Base-by-base conservation (phyloP, 2,113 vertebrate genomes). In the Pollimyrus isidori region DNA sequence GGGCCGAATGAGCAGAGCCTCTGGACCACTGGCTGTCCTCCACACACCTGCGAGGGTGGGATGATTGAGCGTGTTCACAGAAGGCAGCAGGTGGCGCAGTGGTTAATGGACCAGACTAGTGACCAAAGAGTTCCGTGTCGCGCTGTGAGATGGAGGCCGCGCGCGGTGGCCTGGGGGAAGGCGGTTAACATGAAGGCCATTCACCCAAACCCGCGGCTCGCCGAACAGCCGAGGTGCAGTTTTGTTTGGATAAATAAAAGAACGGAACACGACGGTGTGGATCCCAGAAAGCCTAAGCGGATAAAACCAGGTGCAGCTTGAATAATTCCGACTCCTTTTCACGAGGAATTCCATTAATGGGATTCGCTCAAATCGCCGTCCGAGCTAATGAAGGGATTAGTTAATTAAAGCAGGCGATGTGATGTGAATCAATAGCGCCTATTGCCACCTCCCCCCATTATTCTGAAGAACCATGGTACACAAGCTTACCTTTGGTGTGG, bases 41-140 rank as follows among this genome's bases (percentile, higher is more conserved):
- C 49, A 53, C 26, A 53, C 49, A 52, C 50, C 26, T 87, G n/a
- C 49, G n/a, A 52, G 82, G 45, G 21, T 48, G 1, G 23, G 45
- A 84, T 84, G 82, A 84, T 84, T 48, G 82, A 84, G 10, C 45
- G 9, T 42, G 3, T 48, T 48, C 19, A 21, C 82, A 48, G 46
- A 35, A 53, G 49, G n/a, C 84, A 50, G 84, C 84, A 86, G 46
- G 49, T 49, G 46, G 46, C 26, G 84, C 4, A 52, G 49, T 5
- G n/a, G 85, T 87, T 35, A 53, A 53, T 87, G 85, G 85, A 87
- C 49, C 48, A 48, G 49, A 86, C 84, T 52, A 23, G 50, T 87
- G 85, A 52, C 85, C n/a, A 35, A 49, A 52, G 21, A 49, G 85
- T 53, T 50, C 23, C 30, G 84, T 48, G 21, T 15, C 56, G 19